Conservation (phyloP, 2,888 invertebrate species). For the Agelastica alni region DNA sequence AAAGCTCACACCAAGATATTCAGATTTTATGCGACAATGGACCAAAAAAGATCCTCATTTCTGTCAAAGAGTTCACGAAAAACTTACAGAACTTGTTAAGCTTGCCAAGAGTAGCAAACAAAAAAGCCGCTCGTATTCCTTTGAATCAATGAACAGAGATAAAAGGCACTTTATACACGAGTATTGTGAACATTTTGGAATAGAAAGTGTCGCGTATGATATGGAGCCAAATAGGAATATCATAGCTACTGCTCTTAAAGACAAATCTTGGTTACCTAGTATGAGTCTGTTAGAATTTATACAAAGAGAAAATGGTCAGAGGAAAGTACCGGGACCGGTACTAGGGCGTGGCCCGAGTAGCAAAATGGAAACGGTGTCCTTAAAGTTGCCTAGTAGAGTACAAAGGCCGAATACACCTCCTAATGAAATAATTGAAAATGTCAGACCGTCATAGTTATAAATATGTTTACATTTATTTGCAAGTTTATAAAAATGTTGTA, state of each 20-base stretch:
- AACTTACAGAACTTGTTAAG: conserved; percentile 82
- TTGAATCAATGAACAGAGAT: conserved; percentile 91
- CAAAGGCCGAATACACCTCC: conserved; percentile 39
- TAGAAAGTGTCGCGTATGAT: conserved; percentile 92
- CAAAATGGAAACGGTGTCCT: conserved; percentile 48
- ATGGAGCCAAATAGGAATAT: conserved; percentile 94
- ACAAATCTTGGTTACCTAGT: conserved; percentile 86
- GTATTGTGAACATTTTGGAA: conserved; percentile 92
- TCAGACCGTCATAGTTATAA: conserved; percentile 24
- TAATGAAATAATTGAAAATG: conserved; percentile 31
- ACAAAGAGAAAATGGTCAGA: conserved; percentile 77
- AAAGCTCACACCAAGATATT: conserved; percentile 82
- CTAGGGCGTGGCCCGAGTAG: conserved; percentile 38
- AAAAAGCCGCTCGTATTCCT: conserved; percentile 69
- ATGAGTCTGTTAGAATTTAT: conserved; percentile 82
- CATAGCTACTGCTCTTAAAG: conserved; percentile 78
- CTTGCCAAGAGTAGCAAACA: conserved; percentile 78
- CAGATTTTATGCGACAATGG: conserved; percentile 81
- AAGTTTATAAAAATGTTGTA: conserved; percentile 23
- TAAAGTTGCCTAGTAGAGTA: conserved; percentile 41
- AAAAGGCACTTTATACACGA: conserved; percentile 93
- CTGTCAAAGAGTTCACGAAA: conserved; percentile 82
- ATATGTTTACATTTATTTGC: conserved; percentile 30
- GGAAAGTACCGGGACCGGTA: conserved; percentile 76
- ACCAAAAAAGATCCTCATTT: conserved; percentile 81